These are phyloP conservation scores for Drosophila limbata DNA, from an alignment of 2,888 invertebrate species.

Conservation along the genomic window DNA sequence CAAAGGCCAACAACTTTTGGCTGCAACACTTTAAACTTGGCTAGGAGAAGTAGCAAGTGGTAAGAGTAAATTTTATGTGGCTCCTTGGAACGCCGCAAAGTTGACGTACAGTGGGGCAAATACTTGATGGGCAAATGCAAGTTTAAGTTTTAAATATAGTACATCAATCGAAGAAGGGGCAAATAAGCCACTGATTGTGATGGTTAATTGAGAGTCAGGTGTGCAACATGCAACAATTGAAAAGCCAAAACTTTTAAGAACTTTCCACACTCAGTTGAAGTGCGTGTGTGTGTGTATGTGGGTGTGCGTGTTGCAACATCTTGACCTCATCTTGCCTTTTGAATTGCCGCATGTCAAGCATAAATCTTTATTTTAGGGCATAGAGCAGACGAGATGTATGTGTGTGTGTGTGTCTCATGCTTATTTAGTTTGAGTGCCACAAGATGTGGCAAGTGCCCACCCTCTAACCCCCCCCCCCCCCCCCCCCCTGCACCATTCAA, in stretches of 20 bases:
- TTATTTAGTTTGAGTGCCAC: constrained; percentile 63
- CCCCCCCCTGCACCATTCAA: neutral
- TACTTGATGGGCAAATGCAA: constrained; percentile 28
- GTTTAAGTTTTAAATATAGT: constrained; percentile 33
- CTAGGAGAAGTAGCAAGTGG: constrained; percentile 34
- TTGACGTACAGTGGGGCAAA: constrained; percentile 38
- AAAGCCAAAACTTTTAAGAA: constrained; percentile 43
- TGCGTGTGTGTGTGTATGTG: constrained; percentile 1
- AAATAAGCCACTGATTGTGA: constrained; percentile 23
- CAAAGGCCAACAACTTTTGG: constrained; percentile 51
- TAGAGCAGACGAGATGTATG: constrained; percentile 48
- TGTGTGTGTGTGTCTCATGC: constrained; percentile 58
- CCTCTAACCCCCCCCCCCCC: no score
- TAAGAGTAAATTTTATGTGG: constrained; percentile 52
- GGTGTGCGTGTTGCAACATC: constrained; percentile 47
- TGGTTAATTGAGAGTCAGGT: constrained; percentile 33
- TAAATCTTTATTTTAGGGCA: constrained; percentile 60
- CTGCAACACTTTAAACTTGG: constrained; percentile 59
- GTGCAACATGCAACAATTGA: constrained; percentile 16
- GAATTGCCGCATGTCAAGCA: constrained; percentile 65
- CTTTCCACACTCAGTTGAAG: constrained; percentile 25
- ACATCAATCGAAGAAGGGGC: neutral
- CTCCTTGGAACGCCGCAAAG: constrained; percentile 59
- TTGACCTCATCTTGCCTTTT: constrained; percentile 70
- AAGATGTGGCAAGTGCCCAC: constrained; percentile 12